Conservation (phyloP, 2,797 vertebrate genomes). For the Spheniscus humboldti region DNA sequence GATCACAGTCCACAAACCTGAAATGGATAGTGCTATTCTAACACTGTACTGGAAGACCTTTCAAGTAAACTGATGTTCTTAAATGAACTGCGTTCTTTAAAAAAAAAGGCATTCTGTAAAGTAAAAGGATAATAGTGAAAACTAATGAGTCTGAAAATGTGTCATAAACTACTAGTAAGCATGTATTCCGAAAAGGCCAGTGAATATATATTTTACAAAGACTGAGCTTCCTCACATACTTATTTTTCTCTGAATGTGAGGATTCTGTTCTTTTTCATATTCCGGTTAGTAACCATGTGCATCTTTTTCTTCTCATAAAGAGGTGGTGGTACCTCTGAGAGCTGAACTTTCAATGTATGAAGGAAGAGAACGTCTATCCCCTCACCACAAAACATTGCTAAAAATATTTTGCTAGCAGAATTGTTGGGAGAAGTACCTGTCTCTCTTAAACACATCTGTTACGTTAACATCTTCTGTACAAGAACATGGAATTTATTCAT, state of each 20-base stretch:
- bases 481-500: not conserved
- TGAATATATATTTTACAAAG: not conserved
- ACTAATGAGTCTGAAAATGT: not conserved
- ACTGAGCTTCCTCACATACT: not conserved
- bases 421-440: not conserved
- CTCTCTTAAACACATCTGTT: not conserved
- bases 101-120: not conserved
- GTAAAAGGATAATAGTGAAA: not conserved
- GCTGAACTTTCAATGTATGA: not conserved
- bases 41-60: not conserved
- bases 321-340: not conserved
- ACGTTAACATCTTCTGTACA: not conserved
- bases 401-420: not conserved
- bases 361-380: not conserved
- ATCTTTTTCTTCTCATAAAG: not conserved
- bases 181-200: not conserved
- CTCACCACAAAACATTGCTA: not conserved
- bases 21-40: not conserved
- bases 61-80: not conserved
- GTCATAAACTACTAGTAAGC: not conserved
- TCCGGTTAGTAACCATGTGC: not conserved
- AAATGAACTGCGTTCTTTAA: not conserved
- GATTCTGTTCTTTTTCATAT: not conserved
- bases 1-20: not conserved
- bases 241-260: not conserved